Percentiles rank a stretch among this genome's conserved stretches.
phyloP scores from a whole-genome alignment of 2,888 invertebrate genomes.

The Acronicta alni region DNA sequence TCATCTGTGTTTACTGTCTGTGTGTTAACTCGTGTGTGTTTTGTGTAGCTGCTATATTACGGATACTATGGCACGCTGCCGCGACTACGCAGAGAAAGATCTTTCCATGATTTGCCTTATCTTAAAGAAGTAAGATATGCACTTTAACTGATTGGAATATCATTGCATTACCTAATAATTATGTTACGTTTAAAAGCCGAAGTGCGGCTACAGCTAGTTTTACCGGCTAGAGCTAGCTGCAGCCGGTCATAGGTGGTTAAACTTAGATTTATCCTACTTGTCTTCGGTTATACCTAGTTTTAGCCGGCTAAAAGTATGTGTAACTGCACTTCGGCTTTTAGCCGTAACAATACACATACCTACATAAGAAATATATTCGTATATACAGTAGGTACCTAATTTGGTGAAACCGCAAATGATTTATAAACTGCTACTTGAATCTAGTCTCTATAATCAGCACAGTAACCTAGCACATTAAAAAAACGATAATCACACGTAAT shows the following conservation, averaged over 20 bases:
- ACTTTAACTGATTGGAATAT: conserved; percentile 73
- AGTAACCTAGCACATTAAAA: conserved; percentile 20
- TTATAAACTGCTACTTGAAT: conserved; percentile 7
- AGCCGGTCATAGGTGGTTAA: too few relatives aligned
- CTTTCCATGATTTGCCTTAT: conserved; percentile 93
- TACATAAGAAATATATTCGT: too few relatives aligned
- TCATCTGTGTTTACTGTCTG: conserved; percentile 28
- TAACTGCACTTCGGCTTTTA: too few relatives aligned
- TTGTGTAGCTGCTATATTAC: conserved; percentile 91
- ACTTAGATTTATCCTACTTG: too few relatives aligned
- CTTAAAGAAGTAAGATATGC: conserved; percentile 93
- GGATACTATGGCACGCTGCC: conserved; percentile 92
- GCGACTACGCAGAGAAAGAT: conserved; percentile 93
- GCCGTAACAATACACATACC: too few relatives aligned
- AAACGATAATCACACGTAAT: conserved; percentile 19
- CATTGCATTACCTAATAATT: conserved; percentile 43
- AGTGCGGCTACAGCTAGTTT: too few relatives aligned
- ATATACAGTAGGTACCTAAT: too few relatives aligned
- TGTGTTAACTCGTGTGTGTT: conserved; percentile 65
- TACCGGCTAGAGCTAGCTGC: too few relatives aligned
- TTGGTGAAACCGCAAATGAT: conserved; percentile 13
- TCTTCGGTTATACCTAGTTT: too few relatives aligned
- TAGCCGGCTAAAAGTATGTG: too few relatives aligned
- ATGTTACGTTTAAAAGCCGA: too few relatives aligned
- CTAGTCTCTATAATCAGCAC: conserved; percentile 35